These are phyloP conservation scores for Pammene aurita DNA, from an alignment of 2,888 invertebrate species.

Conservation along the genomic window DNA sequence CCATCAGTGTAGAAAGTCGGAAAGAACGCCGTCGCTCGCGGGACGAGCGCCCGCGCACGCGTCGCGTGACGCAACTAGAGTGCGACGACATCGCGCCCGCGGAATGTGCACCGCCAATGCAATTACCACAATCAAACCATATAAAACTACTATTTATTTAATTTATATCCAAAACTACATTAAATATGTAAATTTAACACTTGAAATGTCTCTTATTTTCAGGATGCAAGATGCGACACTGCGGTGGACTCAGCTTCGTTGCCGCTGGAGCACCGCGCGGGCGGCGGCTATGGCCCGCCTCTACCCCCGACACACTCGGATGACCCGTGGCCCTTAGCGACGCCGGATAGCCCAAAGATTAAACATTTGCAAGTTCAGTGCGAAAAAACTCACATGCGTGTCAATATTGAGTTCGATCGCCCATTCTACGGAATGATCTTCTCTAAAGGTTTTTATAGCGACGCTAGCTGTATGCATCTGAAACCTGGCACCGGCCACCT, in stretches of 20 bases:
- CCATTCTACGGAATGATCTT: slow-evolving; percentile 98
- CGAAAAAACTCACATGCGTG: slow-evolving; percentile 97
- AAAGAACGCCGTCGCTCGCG: slow-evolving; percentile 67
- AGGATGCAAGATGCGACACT: slow-evolving; percentile 91
- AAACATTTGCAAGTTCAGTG: slow-evolving; percentile 97
- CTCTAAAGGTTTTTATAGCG: slow-evolving; percentile 96
- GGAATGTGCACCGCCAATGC: slow-evolving; percentile 59
- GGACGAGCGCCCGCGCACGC: slow-evolving; percentile 61
- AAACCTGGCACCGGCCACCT: slow-evolving; percentile 95
- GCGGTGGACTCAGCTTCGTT: slow-evolving; percentile 91
- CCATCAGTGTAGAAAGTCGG: slow-evolving; percentile 82
- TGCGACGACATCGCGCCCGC: slow-evolving; percentile 64
- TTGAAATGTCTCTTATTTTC: slow-evolving; percentile 61
- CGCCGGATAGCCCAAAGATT: slow-evolving; percentile 96
- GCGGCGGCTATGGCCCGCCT: slow-evolving; percentile 90
- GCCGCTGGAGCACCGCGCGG: slow-evolving; percentile 91
- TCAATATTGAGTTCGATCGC: slow-evolving; percentile 96
- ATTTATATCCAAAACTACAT: neutral
- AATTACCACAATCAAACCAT: slow-evolving; percentile 49
- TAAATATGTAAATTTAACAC: slow-evolving; percentile 16
- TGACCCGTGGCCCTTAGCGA: slow-evolving; percentile 94
- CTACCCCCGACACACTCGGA: slow-evolving; percentile 84
- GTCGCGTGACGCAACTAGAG: slow-evolving; percentile 69
- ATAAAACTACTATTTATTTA: slow-evolving; percentile 19
- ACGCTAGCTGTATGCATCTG: slow-evolving; percentile 94